These are phyloP conservation scores for Phoxinus dragarum DNA, from an alignment of 2,797 vertebrate species.

Conservation along the genomic window DNA sequence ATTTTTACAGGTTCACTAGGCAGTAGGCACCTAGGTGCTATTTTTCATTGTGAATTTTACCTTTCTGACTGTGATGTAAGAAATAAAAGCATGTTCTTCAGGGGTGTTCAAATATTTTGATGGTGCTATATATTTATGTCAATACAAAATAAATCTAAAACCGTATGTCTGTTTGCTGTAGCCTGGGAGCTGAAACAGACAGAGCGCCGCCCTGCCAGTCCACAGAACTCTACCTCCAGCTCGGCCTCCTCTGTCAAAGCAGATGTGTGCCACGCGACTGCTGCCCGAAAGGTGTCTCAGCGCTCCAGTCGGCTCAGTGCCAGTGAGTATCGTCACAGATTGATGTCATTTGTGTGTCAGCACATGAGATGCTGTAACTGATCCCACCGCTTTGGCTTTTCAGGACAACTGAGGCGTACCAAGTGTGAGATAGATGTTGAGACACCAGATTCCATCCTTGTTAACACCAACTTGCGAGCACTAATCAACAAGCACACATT, in stretches of 20 bases:
- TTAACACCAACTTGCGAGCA: slow-evolving; percentile 96
- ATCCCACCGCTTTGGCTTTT: slow-evolving; percentile 44
- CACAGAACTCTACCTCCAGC: slow-evolving; percentile 76
- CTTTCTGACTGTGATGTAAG: not conserved
- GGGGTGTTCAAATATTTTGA: not conserved
- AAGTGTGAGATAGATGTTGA: slow-evolving; percentile 96
- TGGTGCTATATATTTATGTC: not conserved
- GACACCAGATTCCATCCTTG: slow-evolving; percentile 96
- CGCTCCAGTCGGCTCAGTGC: slow-evolving; percentile 88
- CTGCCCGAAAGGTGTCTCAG: slow-evolving; percentile 88
- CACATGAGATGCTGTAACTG: not conserved
- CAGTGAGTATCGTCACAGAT: slow-evolving; percentile 77
- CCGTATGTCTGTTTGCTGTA: slow-evolving; percentile 51
- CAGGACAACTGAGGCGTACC: slow-evolving; percentile 92
- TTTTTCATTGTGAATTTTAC: not conserved
- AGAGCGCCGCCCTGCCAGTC: slow-evolving; percentile 74
- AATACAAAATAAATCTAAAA: not conserved
- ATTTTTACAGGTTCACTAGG: not conserved
- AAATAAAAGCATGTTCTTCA: not conserved
- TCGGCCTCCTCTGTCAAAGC: slow-evolving; percentile 78
- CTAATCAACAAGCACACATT: slow-evolving; percentile 98
- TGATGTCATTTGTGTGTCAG: slow-evolving; percentile 28
- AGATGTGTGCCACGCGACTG: slow-evolving; percentile 80
- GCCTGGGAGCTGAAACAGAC: slow-evolving; percentile 82
- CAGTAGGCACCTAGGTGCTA: not conserved